Conservation (phyloP, 1,140 invertebrate genomes). For the Arctopsyche grandis region DNA sequence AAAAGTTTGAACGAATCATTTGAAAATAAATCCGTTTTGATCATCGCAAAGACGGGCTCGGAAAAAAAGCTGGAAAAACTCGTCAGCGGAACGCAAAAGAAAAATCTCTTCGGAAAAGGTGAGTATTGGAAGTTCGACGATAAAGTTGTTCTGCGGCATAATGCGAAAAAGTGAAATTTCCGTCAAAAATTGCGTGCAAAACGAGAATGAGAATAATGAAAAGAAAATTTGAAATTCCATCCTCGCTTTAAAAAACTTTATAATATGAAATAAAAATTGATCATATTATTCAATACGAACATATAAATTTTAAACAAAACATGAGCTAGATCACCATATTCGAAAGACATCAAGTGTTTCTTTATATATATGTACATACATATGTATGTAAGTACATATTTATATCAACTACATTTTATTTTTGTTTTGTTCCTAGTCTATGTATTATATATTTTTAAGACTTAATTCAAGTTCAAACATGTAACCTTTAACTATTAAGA, state of each 20-base stretch:
- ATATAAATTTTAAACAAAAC: no score
- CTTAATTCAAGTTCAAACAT: no score
- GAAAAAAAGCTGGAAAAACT: neutral
- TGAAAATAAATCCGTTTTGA: neutral
- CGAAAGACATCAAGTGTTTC: no score
- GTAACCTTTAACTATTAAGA: no score
- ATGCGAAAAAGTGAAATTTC: conserved; percentile 33
- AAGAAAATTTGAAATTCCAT: conserved; percentile 35
- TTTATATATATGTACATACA: no score
- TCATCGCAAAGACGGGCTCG: neutral
- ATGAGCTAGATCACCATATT: no score
- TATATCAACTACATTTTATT: no score
- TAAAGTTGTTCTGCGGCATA: conserved; percentile 12
- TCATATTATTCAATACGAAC: no score
- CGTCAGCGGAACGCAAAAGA: neutral
- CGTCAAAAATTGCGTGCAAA: conserved; percentile 21
- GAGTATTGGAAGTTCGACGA: conserved; percentile 20
- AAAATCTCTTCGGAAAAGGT: neutral
- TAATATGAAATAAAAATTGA: neutral
- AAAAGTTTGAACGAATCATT: no score
- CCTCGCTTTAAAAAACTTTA: neutral
- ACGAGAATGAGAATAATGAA: conserved; percentile 29
- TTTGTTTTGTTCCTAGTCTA: no score
- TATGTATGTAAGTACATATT: no score
- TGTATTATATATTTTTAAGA: no score